Percentiles rank a stretch among this genome's conserved stretches.
Conservation (phyloP, 1,140 invertebrate genomes). For the Mylabris phalerata region DNA sequence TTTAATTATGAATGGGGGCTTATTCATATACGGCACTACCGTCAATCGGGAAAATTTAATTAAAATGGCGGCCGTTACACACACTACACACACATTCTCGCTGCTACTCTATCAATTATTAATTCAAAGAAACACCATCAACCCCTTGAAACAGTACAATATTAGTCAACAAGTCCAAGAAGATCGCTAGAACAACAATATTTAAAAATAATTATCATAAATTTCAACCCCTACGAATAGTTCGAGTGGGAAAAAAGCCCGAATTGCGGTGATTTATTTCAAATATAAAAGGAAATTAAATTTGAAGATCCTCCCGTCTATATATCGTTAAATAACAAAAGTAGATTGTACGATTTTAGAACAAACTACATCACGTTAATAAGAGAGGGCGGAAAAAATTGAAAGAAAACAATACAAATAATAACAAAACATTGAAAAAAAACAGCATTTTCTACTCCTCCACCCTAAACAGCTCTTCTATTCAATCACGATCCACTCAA, state of each 20-base stretch:
- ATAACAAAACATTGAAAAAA: constrained; percentile 4
- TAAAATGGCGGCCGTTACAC: constrained; percentile 19
- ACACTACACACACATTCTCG: too few relatives aligned
- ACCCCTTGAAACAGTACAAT: too few relatives aligned
- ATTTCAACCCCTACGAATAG: neutral
- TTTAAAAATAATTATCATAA: constrained; percentile 6
- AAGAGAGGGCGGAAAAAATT: neutral
- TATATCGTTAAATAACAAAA: too few relatives aligned
- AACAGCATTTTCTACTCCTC: constrained; percentile 20
- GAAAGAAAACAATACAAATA: neutral
- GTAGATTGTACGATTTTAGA: neutral
- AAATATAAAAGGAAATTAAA: constrained; percentile 10
- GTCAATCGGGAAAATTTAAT: constrained; percentile 31
- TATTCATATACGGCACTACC: constrained; percentile 26
- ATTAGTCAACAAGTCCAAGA: too few relatives aligned
- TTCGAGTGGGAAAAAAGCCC: neutral
- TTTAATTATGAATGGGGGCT: constrained; percentile 30
- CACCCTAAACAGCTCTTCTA: constrained; percentile 24
- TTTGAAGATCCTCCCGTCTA: neutral
- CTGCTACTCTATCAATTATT: too few relatives aligned
- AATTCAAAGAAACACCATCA: too few relatives aligned
- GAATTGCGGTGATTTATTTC: constrained; percentile 1
- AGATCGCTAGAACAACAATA: too few relatives aligned
- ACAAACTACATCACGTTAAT: too few relatives aligned
- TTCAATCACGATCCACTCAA: constrained; percentile 32